Evolutionary conservation across 1,140 invertebrate genomes (phyloP).

Genomic region (Branchinecta lynchi): DNA sequence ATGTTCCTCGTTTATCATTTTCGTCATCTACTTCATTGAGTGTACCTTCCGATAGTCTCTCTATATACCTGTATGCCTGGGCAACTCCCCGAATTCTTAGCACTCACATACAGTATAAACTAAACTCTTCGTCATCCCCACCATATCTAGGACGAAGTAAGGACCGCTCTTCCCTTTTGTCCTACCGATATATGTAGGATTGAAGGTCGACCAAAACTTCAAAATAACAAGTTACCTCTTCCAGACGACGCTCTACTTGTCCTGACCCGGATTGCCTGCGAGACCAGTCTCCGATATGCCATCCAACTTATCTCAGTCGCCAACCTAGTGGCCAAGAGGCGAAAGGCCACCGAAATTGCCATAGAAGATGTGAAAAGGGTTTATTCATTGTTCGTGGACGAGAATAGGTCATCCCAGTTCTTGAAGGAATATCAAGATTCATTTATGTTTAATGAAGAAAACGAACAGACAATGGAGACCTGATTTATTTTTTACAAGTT

Average conservation of each 20-base stretch:
- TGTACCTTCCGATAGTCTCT: too few species aligned
- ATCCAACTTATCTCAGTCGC: slow-evolving; percentile 96
- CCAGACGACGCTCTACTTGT: slow-evolving; percentile 73
- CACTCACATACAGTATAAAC: too few species aligned
- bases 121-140: too few species aligned
- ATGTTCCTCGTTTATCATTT: too few species aligned
- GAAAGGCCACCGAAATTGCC: slow-evolving; percentile 67
- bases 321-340: slow-evolving; percentile 60
- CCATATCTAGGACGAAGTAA: too few species aligned
- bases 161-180: too few species aligned
- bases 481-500: too few species aligned
- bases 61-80: too few species aligned
- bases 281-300: slow-evolving; percentile 88
- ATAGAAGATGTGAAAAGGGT: slow-evolving; percentile 88
- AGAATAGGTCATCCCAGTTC: slow-evolving; percentile 77
- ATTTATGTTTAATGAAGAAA: slow-evolving; percentile 63
- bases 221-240: slow-evolving; percentile 4
- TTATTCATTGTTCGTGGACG: slow-evolving; percentile 86
- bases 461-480: neutral
- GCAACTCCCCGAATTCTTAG: too few species aligned
- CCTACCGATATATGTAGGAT: too few species aligned
- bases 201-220: too few species aligned
- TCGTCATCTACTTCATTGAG: too few species aligned
- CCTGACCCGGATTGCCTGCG: slow-evolving; percentile 76
- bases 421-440: slow-evolving; percentile 89